These are phyloP conservation scores for Meteorus colon DNA, from an alignment of 2,888 invertebrate species.

Conservation along the genomic window DNA sequence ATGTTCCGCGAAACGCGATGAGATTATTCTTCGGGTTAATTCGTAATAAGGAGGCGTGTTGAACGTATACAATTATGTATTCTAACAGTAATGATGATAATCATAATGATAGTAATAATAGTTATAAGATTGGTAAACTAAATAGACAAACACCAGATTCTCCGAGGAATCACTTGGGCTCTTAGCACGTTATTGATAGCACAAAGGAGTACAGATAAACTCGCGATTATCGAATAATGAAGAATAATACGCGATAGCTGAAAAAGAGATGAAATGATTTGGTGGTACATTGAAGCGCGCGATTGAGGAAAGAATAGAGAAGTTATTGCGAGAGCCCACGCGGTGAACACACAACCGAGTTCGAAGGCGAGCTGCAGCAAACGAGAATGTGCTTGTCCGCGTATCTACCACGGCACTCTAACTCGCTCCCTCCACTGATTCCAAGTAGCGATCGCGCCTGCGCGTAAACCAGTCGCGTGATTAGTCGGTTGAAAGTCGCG, in stretches of 20 bases:
- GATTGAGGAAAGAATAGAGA: slow-evolving; percentile 16
- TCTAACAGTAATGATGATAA: too few relatives aligned
- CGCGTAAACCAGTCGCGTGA: slow-evolving; percentile 50
- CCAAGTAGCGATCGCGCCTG: slow-evolving; percentile 60
- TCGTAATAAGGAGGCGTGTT: neutral
- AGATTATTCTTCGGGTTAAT: slow-evolving; percentile 7
- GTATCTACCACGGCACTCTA: slow-evolving; percentile 67
- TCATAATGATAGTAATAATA: too few relatives aligned
- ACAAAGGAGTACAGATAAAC: neutral
- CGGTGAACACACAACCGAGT: slow-evolving; percentile 66
- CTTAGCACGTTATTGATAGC: slow-evolving; percentile 15
- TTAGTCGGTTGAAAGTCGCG: slow-evolving; percentile 49
- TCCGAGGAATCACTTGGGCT: slow-evolving; percentile 39
- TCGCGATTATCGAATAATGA: slow-evolving; percentile 11
- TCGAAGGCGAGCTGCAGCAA: slow-evolving; percentile 67
- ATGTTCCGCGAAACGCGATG: slow-evolving; percentile 6
- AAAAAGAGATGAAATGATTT: slow-evolving; percentile 9
- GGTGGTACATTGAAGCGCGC: neutral
- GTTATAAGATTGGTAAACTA: neutral
- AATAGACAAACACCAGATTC: slow-evolving; percentile 39
- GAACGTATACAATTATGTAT: neutral
- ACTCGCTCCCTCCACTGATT: slow-evolving; percentile 58
- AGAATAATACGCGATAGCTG: neutral
- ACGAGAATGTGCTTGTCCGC: slow-evolving; percentile 68
- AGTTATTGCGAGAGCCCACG: slow-evolving; percentile 30